phyloP scores from a whole-genome alignment of 2,797 vertebrate species.

The Gadopsis bispinosus region DNA sequence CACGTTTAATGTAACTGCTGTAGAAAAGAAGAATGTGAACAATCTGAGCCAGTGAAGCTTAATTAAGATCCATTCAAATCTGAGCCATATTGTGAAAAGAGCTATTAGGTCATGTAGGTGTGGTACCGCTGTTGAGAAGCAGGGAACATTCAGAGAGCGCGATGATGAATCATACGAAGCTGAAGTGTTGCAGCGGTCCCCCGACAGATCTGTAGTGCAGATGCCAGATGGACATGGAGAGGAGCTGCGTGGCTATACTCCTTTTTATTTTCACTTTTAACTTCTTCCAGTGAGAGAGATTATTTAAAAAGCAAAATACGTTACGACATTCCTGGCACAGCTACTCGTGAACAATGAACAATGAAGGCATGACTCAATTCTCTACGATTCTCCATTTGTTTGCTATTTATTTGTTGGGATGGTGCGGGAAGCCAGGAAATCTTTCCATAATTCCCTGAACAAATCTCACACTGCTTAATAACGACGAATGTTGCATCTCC shows the following conservation, averaged over 20 bases:
- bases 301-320: background rate
- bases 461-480: slow-evolving; percentile 21
- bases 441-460: slow-evolving; percentile 21
- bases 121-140: slow-evolving; percentile 52
- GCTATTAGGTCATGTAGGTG: slow-evolving; percentile 75
- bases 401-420: slow-evolving; percentile 12
- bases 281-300: slow-evolving; percentile 20
- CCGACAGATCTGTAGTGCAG: slow-evolving; percentile 36
- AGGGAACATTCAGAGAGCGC: slow-evolving; percentile 33
- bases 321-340: slow-evolving; percentile 27
- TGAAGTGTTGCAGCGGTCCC: slow-evolving; percentile 34
- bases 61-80: slow-evolving; percentile 14
- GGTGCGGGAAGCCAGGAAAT: slow-evolving; percentile 19
- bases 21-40: slow-evolving; percentile 28
- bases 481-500: slow-evolving; percentile 14
- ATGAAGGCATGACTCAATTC: slow-evolving; percentile 19
- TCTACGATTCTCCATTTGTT: slow-evolving; percentile 24
- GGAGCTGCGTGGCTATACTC: slow-evolving; percentile 13
- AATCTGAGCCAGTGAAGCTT: slow-evolving; percentile 18
- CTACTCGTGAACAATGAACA: slow-evolving; percentile 26
- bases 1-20: slow-evolving; percentile 31
- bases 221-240: slow-evolving; percentile 59
- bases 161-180: slow-evolving; percentile 50
- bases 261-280: slow-evolving; percentile 23
- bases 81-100: slow-evolving; percentile 27